A percentile compares a stretch with the other conserved stretches of the same genome.
phyloP scores from a whole-genome alignment of 2,113 vertebrate species.

The Alethe diademata region DNA sequence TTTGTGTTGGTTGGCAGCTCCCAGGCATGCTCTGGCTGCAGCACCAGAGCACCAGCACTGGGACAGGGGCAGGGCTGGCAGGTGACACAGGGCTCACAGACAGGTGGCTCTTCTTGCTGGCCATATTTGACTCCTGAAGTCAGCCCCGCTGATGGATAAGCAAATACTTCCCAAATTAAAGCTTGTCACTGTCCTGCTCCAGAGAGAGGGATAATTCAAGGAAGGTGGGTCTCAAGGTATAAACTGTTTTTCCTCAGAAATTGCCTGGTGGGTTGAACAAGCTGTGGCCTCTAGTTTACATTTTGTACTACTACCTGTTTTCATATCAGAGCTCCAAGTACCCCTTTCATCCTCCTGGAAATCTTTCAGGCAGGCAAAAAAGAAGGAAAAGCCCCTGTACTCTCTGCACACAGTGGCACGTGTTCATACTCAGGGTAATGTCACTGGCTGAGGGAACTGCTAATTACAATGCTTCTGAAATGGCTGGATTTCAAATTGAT shows the following conservation, averaged over 20 bases:
- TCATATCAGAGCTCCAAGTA: background rate
- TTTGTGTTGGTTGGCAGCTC: background rate
- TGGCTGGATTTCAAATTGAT: background rate
- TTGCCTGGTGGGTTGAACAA: background rate
- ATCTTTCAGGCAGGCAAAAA: background rate
- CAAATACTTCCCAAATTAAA: background rate
- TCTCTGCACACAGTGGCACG: background rate
- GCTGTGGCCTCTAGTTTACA: background rate
- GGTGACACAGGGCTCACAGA: background rate
- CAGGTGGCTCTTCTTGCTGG: background rate
- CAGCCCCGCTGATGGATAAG: background rate
- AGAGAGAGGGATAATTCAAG: background rate
- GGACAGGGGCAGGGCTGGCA: background rate
- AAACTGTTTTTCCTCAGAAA: background rate
- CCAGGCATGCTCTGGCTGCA: accelerated
- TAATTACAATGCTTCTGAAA: background rate
- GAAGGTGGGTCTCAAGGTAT: background rate
- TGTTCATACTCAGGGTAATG: accelerated
- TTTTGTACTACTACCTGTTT: background rate
- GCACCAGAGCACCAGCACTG: accelerated
- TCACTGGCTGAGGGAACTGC: background rate
- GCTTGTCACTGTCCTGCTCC: background rate
- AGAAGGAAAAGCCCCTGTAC: background rate
- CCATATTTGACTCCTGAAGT: background rate
- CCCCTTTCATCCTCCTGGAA: background rate